phyloP scores from a whole-genome alignment of 2,888 invertebrate species.

The Zhuqinia jingwanae region DNA sequence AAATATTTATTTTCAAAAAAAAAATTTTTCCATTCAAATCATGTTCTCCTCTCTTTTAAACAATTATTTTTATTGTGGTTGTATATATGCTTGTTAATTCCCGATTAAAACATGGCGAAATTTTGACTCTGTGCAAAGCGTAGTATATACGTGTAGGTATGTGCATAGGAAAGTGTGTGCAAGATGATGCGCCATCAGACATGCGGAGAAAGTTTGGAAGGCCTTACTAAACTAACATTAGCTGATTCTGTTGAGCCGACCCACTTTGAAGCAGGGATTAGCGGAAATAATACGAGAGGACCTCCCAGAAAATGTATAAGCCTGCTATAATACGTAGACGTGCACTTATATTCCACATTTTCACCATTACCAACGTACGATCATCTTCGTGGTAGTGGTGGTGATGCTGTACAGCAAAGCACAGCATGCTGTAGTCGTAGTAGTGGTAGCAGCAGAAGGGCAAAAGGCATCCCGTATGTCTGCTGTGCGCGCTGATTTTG shows the following conservation, averaged over 20 bases:
- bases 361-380: not conserved
- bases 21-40: too few relatives aligned
- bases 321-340: too few relatives aligned
- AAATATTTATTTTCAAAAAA: too few relatives aligned
- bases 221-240: constrained; percentile 67
- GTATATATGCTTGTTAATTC: too few relatives aligned
- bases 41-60: too few relatives aligned
- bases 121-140: too few relatives aligned
- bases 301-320: constrained; percentile 64
- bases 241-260: constrained; percentile 69
- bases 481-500: too few relatives aligned
- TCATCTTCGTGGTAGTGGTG: not conserved
- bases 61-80: too few relatives aligned
- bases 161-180: too few relatives aligned
- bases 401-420: not conserved
- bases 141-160: too few relatives aligned
- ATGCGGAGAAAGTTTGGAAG: constrained; percentile 59
- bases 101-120: too few relatives aligned
- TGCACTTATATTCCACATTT: constrained; percentile 10
- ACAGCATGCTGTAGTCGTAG: not conserved
- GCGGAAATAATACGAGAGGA: constrained; percentile 71
- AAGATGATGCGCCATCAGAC: too few relatives aligned
- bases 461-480: not conserved
- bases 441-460: not conserved
- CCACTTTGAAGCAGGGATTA: constrained; percentile 75